Percentiles rank a stretch among this genome's conserved stretches.
Conservation (phyloP, 2,113 vertebrate species). For the Chitala chitala region DNA sequence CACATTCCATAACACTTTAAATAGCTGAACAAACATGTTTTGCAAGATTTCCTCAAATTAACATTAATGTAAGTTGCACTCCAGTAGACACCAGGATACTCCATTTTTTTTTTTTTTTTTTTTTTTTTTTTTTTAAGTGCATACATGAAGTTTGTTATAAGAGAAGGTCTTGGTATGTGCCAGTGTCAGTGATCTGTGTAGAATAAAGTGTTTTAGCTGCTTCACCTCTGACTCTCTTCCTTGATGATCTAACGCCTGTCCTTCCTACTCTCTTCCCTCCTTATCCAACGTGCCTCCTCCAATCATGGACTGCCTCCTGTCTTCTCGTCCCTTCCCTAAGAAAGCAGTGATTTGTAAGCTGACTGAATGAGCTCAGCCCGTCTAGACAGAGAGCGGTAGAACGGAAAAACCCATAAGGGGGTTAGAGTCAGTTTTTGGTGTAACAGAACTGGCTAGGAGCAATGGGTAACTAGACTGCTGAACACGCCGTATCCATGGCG, state of each 20-base stretch:
- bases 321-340: conserved; percentile 42
- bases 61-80: too few relatives aligned
- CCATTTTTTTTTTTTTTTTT: too few relatives aligned
- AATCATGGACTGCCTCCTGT: conserved; percentile 35
- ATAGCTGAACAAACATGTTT: too few relatives aligned
- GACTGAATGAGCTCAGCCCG: conserved; percentile 67
- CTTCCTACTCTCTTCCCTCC: conserved; percentile 41
- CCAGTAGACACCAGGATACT: too few relatives aligned
- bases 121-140: too few relatives aligned
- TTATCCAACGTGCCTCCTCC: conserved; percentile 27
- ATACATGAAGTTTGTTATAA: too few relatives aligned
- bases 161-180: background rate
- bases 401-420: background rate
- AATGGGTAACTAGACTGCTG: conserved; percentile 59
- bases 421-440: conserved; percentile 27
- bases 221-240: conserved; percentile 28
- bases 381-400: conserved; percentile 52
- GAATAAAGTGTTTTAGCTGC: conserved; percentile 15
- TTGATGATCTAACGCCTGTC: conserved; percentile 49
- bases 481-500: background rate
- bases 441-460: conserved; percentile 62
- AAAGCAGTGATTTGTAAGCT: conserved; percentile 61
- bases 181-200: background rate
- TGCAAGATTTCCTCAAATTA: too few relatives aligned
- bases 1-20: too few relatives aligned